Base-by-base conservation (phyloP, 2,888 invertebrate genomes). In the Cephus spinipes region DNA sequence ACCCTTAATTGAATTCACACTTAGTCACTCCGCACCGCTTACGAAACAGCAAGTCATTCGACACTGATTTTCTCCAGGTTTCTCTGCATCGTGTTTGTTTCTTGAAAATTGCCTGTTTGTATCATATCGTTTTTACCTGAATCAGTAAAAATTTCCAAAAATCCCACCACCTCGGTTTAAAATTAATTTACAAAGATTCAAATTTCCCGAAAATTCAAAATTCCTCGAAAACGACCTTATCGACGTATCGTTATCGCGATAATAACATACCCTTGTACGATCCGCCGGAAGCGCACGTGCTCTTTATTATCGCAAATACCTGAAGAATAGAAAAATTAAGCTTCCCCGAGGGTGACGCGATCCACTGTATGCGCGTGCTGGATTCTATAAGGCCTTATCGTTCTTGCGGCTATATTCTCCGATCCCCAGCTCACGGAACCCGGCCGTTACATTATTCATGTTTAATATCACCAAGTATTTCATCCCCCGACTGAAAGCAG, bases 1-100 rank as follows among this genome's bases (percentile, higher is more conserved):
- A 85, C 86, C 88, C 89, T 88, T 91, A 90, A 91, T 91, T 91
- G 90, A 91, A 91, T 91, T 90, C 88, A 89, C 90, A 91, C 90
- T 90, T 87, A 89, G 90, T 88, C 89, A 88, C 87, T 90, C 86
- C 83, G 86, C 83, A 84, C 85, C 85, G 85, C 82, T 87, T 85
- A 83, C 84, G 84, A 90, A 90, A 85, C 81, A 76, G 86, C 89
- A 81, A 90, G 90, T 91, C 91, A 91, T 85, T 85, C 87, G 81
- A 81, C 87, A 87, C 89, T 89, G 91, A 90, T 90, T 90, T 90
- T 88, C 89, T 88, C 82, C 84, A 80, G 83, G 79, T 84, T 86
- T 85, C 83, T 69, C 77, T 77, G 23, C 74, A 74, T 31, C 36
- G 35, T 68, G 30, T 30, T 32, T 31, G 71, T 32, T 32, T 31